Evolutionary conservation across 1,140 invertebrate genomes (phyloP).

Genomic region (Orius insidiosus): DNA sequence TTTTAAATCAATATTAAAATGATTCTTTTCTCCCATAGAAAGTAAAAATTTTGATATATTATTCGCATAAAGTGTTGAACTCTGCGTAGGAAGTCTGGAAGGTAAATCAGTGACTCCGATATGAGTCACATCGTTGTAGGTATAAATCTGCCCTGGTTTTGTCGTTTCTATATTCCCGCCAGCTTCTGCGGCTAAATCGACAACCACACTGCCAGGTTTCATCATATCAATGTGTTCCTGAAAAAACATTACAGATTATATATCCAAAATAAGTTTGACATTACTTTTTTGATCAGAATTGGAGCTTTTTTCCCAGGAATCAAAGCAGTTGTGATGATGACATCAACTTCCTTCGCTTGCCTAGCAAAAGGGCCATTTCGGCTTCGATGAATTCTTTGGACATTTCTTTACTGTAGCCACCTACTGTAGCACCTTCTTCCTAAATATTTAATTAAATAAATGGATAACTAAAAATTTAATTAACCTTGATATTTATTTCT

Average conservation of each 20-base stretch:
- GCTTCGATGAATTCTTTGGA: slow-evolving; percentile 74
- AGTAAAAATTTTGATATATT: slow-evolving; percentile 78
- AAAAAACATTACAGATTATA: too few relatives aligned
- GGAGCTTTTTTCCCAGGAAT: slow-evolving; percentile 81
- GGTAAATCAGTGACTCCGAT: slow-evolving; percentile 75
- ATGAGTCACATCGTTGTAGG: slow-evolving; percentile 63
- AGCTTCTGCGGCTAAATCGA: slow-evolving; percentile 75
- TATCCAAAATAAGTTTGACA: too few relatives aligned
- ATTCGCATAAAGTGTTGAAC: slow-evolving; percentile 73
- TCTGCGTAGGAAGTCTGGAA: slow-evolving; percentile 67
- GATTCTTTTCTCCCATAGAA: slow-evolving; percentile 58
- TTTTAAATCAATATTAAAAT: slow-evolving; percentile 60
- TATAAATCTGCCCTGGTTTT: slow-evolving; percentile 55
- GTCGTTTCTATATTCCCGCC: slow-evolving; percentile 80
- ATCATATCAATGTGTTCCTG: slow-evolving; percentile 62
- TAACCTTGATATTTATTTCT: slow-evolving; percentile 52
- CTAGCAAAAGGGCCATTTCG: slow-evolving; percentile 74
- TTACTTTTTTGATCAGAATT: slow-evolving; percentile 59
- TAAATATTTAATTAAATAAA: slow-evolving; percentile 26
- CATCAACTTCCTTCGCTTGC: slow-evolving; percentile 62
- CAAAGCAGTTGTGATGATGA: slow-evolving; percentile 72
- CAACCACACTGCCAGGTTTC: slow-evolving; percentile 81
- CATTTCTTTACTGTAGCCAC: slow-evolving; percentile 85
- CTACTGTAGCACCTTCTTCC: slow-evolving; percentile 68
- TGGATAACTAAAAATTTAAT: slow-evolving; percentile 3